Conservation (phyloP, 2,113 vertebrate species). For the Hydrochoerus hydrochaeris region DNA sequence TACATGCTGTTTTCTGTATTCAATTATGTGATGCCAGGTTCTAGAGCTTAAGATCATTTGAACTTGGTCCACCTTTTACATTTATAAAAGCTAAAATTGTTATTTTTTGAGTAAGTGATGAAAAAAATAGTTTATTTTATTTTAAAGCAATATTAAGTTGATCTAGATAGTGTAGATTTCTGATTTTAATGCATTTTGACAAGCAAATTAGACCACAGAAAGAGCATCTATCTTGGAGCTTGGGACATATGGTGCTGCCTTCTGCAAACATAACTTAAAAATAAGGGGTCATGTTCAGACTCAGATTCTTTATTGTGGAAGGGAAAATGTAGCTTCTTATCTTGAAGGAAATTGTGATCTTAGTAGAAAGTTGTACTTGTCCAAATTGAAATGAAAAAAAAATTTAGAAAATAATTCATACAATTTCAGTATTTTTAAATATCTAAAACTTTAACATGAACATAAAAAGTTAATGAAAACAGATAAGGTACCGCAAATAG, state of each 20-base stretch:
- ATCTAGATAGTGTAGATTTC: constrained; percentile 84
- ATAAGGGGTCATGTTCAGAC: constrained; percentile 88
- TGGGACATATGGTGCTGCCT: constrained; percentile 94
- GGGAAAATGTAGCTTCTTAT: background rate
- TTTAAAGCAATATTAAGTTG: constrained; percentile 75
- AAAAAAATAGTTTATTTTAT: constrained; percentile 64
- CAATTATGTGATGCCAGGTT: background rate
- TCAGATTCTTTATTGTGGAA: constrained; percentile 85
- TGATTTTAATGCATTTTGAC: constrained; percentile 97
- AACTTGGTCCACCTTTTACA: constrained; percentile 40
- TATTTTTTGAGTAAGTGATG: constrained; percentile 18
- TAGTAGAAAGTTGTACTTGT: constrained; percentile 7
- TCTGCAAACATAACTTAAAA: constrained; percentile 93
- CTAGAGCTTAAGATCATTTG: constrained; percentile 8
- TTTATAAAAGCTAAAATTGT: constrained; percentile 23
- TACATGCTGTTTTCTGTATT: background rate
- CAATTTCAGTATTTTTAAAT: background rate
- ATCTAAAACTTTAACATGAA: constrained; percentile 22
- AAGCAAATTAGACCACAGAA: constrained; percentile 96
- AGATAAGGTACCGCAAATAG: constrained; percentile 37
- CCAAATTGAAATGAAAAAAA: constrained; percentile 24
- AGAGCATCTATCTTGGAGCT: constrained; percentile 95
- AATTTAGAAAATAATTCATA: background rate
- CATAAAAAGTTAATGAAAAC: constrained; percentile 65
- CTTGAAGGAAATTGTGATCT: background rate